These are phyloP conservation scores for Metaphire vulgaris DNA, from an alignment of 1,140 invertebrate species.

Conservation along the genomic window DNA sequence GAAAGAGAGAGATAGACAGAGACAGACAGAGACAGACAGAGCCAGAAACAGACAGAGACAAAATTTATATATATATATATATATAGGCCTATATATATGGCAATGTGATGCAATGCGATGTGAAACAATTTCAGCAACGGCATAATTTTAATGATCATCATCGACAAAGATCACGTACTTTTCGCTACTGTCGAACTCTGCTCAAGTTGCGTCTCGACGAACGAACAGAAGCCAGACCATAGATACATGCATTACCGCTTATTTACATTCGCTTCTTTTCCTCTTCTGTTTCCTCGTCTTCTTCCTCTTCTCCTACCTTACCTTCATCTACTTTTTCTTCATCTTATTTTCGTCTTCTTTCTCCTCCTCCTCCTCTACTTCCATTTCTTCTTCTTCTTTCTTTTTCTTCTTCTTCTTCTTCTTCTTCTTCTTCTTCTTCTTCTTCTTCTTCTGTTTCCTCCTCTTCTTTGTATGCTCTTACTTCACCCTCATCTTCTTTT, in stretches of 20 bases:
- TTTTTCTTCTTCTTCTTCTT: constrained; percentile 1
- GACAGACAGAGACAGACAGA: too few relatives aligned
- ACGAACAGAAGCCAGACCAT: too few relatives aligned
- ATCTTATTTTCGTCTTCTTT: neutral
- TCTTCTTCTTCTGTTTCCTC: neutral
- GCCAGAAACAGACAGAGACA: too few relatives aligned
- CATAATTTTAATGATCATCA: too few relatives aligned
- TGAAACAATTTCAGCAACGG: too few relatives aligned
- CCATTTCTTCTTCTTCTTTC: neutral
- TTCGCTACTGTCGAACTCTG: too few relatives aligned
- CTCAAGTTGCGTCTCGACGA: too few relatives aligned
- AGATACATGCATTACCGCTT: neutral
- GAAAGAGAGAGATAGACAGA: too few relatives aligned
- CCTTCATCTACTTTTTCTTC: neutral
- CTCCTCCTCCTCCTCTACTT: neutral
- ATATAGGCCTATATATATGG: too few relatives aligned
- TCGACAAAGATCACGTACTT: too few relatives aligned
- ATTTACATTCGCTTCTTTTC: neutral
- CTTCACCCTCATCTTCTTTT: neutral
- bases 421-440: neutral
- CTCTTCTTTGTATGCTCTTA: neutral
- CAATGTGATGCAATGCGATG: too few relatives aligned
- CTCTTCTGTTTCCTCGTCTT: constrained; percentile 1
- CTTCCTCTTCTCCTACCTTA: neutral
- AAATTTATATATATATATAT: too few relatives aligned